Evolutionary conservation across 2,888 invertebrate species (phyloP).

Genomic region (Hemithea aestivaria): DNA sequence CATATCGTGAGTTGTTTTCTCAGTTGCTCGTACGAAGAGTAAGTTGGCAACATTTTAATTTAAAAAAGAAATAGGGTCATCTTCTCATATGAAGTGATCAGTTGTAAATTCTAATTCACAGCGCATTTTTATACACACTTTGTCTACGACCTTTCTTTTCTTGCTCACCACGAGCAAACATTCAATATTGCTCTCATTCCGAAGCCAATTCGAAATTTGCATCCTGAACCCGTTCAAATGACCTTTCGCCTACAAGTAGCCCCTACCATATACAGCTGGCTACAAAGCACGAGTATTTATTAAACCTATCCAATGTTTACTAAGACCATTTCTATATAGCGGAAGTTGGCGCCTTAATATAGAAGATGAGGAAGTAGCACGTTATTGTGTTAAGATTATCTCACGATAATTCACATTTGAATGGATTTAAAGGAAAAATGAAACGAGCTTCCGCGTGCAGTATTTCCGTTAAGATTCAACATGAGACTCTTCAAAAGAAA

Average conservation of each 20-base stretch:
- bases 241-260: constrained; percentile 14
- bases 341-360: constrained; percentile 35
- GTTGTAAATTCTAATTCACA: no score
- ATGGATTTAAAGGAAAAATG: no score
- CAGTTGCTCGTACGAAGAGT: no score
- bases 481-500: no score
- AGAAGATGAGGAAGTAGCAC: constrained; percentile 32
- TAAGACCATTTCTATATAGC: constrained; percentile 44
- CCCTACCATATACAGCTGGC: constrained; percentile 42
- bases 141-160: no score
- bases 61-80: no score
- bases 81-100: no score
- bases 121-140: no score
- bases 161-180: neutral
- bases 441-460: no score
- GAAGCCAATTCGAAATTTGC: constrained; percentile 12
- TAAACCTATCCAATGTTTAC: constrained; percentile 45
- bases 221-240: constrained; percentile 9
- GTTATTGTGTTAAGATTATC: constrained; percentile 13
- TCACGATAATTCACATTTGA: constrained; percentile 5
- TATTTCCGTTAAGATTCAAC: no score
- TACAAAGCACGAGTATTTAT: constrained; percentile 40
- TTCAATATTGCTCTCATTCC: neutral
- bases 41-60: no score
- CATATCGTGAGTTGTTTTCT: no score